Base-by-base conservation (phyloP, 2,797 vertebrate genomes). In the Sebastes nivosus region DNA sequence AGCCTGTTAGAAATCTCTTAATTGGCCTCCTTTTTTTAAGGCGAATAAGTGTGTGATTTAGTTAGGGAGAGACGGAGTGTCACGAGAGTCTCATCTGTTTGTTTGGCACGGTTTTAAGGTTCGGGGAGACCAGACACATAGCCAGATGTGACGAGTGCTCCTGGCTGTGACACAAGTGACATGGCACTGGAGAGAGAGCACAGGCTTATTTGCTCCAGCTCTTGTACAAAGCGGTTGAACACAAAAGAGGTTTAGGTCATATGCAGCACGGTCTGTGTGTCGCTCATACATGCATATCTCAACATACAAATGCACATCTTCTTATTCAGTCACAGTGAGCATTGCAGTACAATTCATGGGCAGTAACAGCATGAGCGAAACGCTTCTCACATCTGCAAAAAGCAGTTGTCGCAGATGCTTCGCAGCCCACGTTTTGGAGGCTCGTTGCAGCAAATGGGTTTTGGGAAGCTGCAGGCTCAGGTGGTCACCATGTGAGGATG, bases 81-180 rank as follows among this genome's bases (percentile, higher is more conserved):
- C 74, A 46, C 12, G 3, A 64, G 70, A 83, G 89, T 63, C 87
- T 83, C 90, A 90, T 92, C 91, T 93, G 93, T 90, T 87, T 88
- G 78, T 86, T 85, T 92, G 87, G 87, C 88, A 81, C 34, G 20
- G 58, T 60, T 66, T 83, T 76, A 70, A 60, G 63, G 82, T 83
- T 72, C 24, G 30, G 29, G 50, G 79, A 65, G 77, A 83, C 81
- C 81, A 88, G 88, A 93, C 75, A 66, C 67, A 63, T 36, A 63
- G 77, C 85, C 87, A 92, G 92, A 94, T 94, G 93, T 93, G 90
- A 89, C 60, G 72, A 83, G 86, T 11, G 80, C 85, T 91, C 61
- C 85, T 87, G 90, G 82, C 91, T 79, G 67, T 80, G 74, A 86
- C 86, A 86, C 88, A 84, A 82, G 84, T 81, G 86, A 82, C 81